Base-by-base conservation (phyloP, 2,113 vertebrate species). In the Pithys albifrons region DNA sequence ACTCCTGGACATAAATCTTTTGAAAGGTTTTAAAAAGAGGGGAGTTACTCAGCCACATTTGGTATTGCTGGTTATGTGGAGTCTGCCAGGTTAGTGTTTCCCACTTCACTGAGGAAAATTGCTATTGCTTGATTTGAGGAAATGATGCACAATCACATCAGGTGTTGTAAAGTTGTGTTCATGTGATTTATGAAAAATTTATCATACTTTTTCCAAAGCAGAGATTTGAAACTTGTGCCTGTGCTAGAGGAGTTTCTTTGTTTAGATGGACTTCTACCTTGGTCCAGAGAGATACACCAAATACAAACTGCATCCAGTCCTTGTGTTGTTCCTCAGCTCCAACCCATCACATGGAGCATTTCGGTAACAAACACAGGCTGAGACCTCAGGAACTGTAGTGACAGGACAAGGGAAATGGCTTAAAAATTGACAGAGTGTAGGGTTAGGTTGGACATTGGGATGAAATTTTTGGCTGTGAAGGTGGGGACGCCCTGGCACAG, bases 91-190 rank as follows among this genome's bases (percentile, higher is more conserved):
- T 79, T 23, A 14, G 33, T 55, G 61, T 82, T 88, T 65, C 43
- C 51, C 45, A 25, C 64, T 87, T 78, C 52, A 24, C 57, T 22
- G 31, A 4, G 5, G 62, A 82, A 88, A 88, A n/a, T n/a, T n/a
- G n/a, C 25, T 54, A 2, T 41, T 85, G 57, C 49, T 76, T 90
- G 66, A 88, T 94, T 82, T 82, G 88, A 78, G 25, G 66, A 90
- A 82, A 91, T 51, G 20, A 85, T 83, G 85, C 85, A 88, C 67
- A 88, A 88, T 88, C 74, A 80, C 71, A 83, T 67, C 72, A 58
- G 19, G 49, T 77, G 28, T 41, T 76, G 27, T 39, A 35, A 31
- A 91, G 37, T 55, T 69, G 28, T 76, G 41, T 35, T 89, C 58
- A 6, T 65, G 52, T 18, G 4, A 3, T 78, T 82, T 79, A 73